Evolutionary conservation across 2,113 vertebrate genomes (phyloP), one percentile per base, ranked within the genome.

Genomic region (Phylloscopus trochiloides): DNA sequence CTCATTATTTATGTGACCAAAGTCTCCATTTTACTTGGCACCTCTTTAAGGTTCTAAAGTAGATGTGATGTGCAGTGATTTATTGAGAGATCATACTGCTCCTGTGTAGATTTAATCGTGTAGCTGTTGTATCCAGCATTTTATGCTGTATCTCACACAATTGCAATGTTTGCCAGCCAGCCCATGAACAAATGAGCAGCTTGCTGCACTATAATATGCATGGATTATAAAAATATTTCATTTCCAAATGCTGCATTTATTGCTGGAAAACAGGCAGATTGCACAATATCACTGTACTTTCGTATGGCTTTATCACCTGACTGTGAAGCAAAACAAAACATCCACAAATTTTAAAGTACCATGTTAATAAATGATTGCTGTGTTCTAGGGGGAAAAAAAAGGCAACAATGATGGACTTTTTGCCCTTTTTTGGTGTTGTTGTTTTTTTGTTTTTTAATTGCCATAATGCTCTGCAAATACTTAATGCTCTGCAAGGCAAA

Each of bases 321-420:
- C 51, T 18, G 15, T 42, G 43, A 91, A 88, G 21, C 32, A 87
- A 72, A 4, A 16, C 59, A 68, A 55, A 18, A 71, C 19, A 87
- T 36, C 14, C 25, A 42, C 36, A 73, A 38, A 75, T 89, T 43
- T 61, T 51, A 4, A 76, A 81, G 70, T 24, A 68, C 5, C 5
- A 4, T 1, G 8, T 59, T 76, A 52, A 76, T 51, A 61, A 17
- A 29, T 3, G 8, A 84, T 61, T 13, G 3, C 20, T 61, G 34
- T 4, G 3, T 42, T 26, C 9, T 16, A 0, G 1, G 4, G 12
- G 17, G 16, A 1, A 0, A 0, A 6, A 38, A 6, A 62, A 51
- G 16, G 32, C 26, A 83, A 63, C 3, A 26, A 13, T 0, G 3
- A 47, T 10, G 17, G 24, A 34, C 5, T 59, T 85, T 74, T 28